Conservation (phyloP, 2,113 vertebrate genomes). For the Chlamydotis undulata region DNA sequence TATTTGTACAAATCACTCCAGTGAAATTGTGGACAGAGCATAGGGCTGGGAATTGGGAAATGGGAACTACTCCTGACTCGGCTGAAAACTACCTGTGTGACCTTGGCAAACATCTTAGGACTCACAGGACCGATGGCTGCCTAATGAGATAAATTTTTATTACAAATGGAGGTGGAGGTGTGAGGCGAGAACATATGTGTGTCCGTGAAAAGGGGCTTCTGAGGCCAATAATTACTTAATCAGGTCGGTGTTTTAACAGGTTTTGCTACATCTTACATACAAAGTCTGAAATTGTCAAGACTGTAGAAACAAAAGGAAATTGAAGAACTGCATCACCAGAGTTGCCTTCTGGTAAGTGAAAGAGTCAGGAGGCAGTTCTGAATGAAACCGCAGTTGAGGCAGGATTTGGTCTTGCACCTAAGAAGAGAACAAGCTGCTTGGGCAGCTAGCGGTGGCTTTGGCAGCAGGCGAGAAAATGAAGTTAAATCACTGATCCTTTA, state of each 20-base stretch:
- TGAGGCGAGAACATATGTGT: background rate
- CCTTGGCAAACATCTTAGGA: conserved; percentile 34
- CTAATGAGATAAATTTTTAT: conserved; percentile 22
- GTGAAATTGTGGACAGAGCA: background rate
- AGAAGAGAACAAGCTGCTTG: background rate
- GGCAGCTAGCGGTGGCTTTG: background rate
- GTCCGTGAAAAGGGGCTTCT: background rate
- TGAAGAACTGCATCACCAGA: background rate
- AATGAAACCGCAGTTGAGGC: background rate
- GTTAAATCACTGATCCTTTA: background rate
- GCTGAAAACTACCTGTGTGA: conserved; percentile 45
- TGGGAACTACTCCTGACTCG: background rate
- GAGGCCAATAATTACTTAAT: background rate
- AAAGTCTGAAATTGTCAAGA: background rate
- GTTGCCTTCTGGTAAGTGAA: background rate
- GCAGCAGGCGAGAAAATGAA: background rate
- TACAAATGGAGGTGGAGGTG: background rate
- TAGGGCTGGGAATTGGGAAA: conserved; percentile 29
- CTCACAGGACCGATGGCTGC: background rate
- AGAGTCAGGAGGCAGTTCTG: background rate
- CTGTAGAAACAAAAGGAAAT: background rate
- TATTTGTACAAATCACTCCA: background rate
- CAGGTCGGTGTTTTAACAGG: background rate
- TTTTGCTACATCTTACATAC: background rate
- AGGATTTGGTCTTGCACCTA: background rate